phyloP scores from a whole-genome alignment of 2,113 vertebrate genomes.

The Corvus moneduloides region DNA sequence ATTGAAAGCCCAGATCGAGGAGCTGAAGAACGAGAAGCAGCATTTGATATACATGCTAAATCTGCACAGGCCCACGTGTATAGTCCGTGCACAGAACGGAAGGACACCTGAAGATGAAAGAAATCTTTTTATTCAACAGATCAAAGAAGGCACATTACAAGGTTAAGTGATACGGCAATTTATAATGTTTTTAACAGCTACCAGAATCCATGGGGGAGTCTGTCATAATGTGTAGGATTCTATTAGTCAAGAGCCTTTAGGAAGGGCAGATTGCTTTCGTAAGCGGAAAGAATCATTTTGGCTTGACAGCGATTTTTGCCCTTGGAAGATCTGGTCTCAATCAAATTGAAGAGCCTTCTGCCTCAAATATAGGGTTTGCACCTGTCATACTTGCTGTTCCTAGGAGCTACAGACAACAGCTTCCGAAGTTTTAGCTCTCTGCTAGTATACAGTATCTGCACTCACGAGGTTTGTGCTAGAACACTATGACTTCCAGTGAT shows the following conservation, averaged over 20 bases:
- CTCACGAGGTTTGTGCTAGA: constrained; percentile 57
- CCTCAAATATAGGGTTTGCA: constrained; percentile 65
- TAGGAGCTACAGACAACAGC: constrained; percentile 64
- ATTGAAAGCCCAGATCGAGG: constrained; percentile 96
- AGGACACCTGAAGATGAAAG: constrained; percentile 94
- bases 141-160: constrained; percentile 90
- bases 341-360: constrained; percentile 47
- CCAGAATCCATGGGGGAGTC: constrained; percentile 62
- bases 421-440: constrained; percentile 50
- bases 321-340: constrained; percentile 39
- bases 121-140: constrained; percentile 95
- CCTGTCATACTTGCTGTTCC: constrained; percentile 56
- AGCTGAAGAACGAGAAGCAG: constrained; percentile 96
- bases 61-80: constrained; percentile 95
- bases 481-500: constrained; percentile 45
- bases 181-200: constrained; percentile 37
- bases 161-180: constrained; percentile 69
- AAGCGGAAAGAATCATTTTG: constrained; percentile 12
- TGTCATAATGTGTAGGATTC: constrained; percentile 62
- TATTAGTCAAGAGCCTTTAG: constrained; percentile 58
- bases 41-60: constrained; percentile 99
- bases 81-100: constrained; percentile 92
- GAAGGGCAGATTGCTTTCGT: constrained; percentile 40
- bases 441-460: constrained; percentile 47
- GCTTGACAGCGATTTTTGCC: constrained; percentile 16